A percentile compares a stretch with the other conserved stretches of the same genome.
phyloP scores from a whole-genome alignment of 2,888 invertebrate species.

The Octonoba sinensis region DNA sequence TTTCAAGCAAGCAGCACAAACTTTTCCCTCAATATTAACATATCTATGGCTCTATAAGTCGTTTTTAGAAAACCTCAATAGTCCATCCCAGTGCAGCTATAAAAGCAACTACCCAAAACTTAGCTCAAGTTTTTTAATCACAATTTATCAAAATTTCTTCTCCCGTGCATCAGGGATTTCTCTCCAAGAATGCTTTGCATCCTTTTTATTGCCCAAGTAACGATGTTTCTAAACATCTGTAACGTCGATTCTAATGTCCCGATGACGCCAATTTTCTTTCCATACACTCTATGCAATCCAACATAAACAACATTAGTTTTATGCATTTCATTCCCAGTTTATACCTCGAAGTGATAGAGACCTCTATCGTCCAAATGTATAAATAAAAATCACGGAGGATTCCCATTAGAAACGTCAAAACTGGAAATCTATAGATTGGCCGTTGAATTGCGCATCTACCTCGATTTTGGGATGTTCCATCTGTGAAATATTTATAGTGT shows the following conservation, averaged over 20 bases:
- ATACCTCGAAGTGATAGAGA: not conserved
- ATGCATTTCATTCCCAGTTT: conserved; percentile 13
- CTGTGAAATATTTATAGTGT: conserved; percentile 49
- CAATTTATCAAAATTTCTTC: conserved; percentile 28
- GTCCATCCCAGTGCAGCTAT: too few species aligned
- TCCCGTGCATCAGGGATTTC: conserved; percentile 10
- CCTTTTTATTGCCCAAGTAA: conserved; percentile 52
- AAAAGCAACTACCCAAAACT: conserved; percentile 3
- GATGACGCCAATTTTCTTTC: conserved; percentile 47
- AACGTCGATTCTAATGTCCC: conserved; percentile 32
- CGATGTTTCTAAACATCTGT: conserved; percentile 48
- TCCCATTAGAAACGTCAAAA: conserved; percentile 39
- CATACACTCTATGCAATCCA: conserved; percentile 20
- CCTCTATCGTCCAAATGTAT: conserved; percentile 17
- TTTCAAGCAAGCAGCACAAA: too few species aligned
- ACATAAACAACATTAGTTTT: conserved; percentile 35
- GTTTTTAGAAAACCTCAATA: too few species aligned
- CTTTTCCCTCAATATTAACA: too few species aligned
- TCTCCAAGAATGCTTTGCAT: conserved; percentile 18
- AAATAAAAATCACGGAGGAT: conserved; percentile 57
- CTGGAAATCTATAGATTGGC: conserved; percentile 21
- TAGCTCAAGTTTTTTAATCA: conserved; percentile 42
- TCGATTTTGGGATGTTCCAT: conserved; percentile 29
- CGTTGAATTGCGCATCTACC: conserved; percentile 26
- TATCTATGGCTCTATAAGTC: too few species aligned